These are phyloP conservation scores for Orthonevra nobilis DNA, from an alignment of 2,888 invertebrate genomes.

Conservation along the genomic window DNA sequence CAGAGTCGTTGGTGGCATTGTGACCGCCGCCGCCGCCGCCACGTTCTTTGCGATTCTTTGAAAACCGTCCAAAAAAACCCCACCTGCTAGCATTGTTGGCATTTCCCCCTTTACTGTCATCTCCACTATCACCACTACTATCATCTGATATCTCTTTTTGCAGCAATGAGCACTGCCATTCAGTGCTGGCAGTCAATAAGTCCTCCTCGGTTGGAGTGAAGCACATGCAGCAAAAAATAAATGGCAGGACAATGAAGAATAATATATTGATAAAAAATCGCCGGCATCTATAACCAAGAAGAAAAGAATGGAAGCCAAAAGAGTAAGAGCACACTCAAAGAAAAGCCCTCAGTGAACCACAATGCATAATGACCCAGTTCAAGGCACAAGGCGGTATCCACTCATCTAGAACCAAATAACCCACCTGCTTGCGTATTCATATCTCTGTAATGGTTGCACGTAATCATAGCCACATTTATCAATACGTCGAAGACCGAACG, in stretches of 20 bases:
- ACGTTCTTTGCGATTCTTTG: not conserved
- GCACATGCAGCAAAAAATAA: constrained; percentile 74
- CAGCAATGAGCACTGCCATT: constrained; percentile 73
- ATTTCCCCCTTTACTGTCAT: too few species aligned
- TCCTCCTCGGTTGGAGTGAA: constrained; percentile 74
- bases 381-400: constrained; percentile 12
- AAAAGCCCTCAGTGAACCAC: constrained; percentile 28
- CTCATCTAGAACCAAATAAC: constrained; percentile 11
- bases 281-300: constrained; percentile 56
- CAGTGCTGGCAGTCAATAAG: constrained; percentile 71
- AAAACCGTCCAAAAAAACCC: constrained; percentile 7
- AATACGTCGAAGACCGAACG: constrained; percentile 61
- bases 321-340: constrained; percentile 15
- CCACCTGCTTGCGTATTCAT: constrained; percentile 72
- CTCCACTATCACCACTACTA: constrained; percentile 28
- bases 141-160: constrained; percentile 51
- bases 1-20: constrained; percentile 26
- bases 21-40: not conserved
- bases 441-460: constrained; percentile 73
- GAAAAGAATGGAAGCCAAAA: not conserved
- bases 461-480: constrained; percentile 73
- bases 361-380: constrained; percentile 39
- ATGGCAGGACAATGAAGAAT: constrained; percentile 74
- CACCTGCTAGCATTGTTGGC: constrained; percentile 8
- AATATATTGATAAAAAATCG: constrained; percentile 74